phyloP scores from a whole-genome alignment of 2,888 invertebrate genomes.

The Anthrax anthrax region DNA sequence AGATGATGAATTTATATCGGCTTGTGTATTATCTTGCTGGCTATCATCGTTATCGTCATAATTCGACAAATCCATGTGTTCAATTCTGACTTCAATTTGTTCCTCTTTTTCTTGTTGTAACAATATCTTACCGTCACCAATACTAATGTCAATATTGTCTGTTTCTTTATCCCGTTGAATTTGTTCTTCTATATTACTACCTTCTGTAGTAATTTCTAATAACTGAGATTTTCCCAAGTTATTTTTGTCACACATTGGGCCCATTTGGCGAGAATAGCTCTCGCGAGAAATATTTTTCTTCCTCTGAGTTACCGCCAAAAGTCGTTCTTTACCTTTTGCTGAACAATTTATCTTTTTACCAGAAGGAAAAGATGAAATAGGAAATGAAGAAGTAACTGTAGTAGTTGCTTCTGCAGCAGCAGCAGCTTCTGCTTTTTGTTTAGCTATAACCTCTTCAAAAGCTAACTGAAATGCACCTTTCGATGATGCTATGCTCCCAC shows the following conservation, averaged over 20 bases:
- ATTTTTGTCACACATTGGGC: conserved; percentile 17
- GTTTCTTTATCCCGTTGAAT: background rate
- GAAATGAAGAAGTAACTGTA: background rate
- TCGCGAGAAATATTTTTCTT: conserved; percentile 10
- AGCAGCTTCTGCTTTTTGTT: conserved; percentile 11
- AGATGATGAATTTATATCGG: background rate
- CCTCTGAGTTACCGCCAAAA: conserved; percentile 15
- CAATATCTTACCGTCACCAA: too few species aligned
- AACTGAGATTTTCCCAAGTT: background rate
- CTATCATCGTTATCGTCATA: background rate
- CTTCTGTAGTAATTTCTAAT: background rate
- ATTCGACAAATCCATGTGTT: conserved; percentile 5
- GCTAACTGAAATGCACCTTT: conserved; percentile 16
- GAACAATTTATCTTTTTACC: too few species aligned
- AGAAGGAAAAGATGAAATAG: conserved; percentile 9
- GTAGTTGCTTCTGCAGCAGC: conserved; percentile 1
- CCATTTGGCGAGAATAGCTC: conserved; percentile 13
- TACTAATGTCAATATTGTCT: too few species aligned
- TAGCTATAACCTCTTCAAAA: conserved; percentile 15
- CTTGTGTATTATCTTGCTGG: background rate
- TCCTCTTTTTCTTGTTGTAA: background rate
- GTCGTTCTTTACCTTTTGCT: background rate
- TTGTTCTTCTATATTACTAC: background rate
- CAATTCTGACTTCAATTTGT: background rate
- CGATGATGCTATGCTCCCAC: background rate